Evolutionary conservation across 2,797 vertebrate species (phyloP).

Genomic region (Urophycis tenuis): DNA sequence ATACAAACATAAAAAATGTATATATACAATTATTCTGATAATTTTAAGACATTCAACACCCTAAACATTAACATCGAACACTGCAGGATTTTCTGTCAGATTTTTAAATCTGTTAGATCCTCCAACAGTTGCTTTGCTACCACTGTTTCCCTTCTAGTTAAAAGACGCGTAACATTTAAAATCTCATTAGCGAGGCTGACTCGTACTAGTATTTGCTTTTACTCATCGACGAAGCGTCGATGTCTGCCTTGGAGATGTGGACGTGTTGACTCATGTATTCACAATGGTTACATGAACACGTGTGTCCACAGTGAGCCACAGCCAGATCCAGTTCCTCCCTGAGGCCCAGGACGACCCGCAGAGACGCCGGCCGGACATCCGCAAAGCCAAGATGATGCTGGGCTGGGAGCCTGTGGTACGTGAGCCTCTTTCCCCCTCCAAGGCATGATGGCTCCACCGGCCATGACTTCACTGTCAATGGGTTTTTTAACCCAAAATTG

Average conservation of each 20-base stretch:
- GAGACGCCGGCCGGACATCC: constrained; percentile 92
- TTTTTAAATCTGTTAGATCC: too few relatives aligned
- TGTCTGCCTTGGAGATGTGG: not conserved
- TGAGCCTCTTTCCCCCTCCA: constrained; percentile 24
- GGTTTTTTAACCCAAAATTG: not conserved
- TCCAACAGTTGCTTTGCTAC: too few relatives aligned
- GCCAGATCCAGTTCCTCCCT: constrained; percentile 96
- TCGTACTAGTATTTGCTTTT: not conserved
- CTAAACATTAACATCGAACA: too few relatives aligned
- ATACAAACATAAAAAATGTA: too few relatives aligned
- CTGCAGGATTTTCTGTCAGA: too few relatives aligned
- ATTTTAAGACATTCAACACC: too few relatives aligned
- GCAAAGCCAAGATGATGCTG: constrained; percentile 89
- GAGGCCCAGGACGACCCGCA: constrained; percentile 98
- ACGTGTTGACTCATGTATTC: not conserved
- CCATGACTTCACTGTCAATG: not conserved
- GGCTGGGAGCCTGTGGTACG: constrained; percentile 97
- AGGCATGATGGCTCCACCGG: not conserved
- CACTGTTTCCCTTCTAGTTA: too few relatives aligned
- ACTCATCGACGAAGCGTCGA: not conserved
- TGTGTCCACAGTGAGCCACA: constrained; percentile 75
- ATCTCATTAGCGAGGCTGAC: not conserved
- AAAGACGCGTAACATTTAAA: too few relatives aligned
- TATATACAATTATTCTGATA: too few relatives aligned
- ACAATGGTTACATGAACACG: not conserved